phyloP scores from a whole-genome alignment of 1,140 invertebrate genomes.

The Atta colombica region DNA sequence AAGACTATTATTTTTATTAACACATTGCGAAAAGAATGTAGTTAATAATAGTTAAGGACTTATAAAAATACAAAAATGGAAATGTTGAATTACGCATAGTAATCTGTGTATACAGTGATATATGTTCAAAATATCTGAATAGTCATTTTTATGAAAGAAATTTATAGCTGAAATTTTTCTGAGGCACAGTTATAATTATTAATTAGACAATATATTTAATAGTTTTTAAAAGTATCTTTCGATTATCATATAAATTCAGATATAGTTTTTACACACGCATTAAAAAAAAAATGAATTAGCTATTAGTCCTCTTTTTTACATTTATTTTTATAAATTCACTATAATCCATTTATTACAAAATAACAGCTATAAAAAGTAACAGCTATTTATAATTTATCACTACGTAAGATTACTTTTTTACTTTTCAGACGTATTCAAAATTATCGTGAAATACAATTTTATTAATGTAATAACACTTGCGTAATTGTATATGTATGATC shows the following conservation, averaged over 20 bases:
- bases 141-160: neutral
- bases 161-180: neutral
- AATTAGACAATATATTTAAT: constrained; percentile 15
- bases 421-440: neutral
- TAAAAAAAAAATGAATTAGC: neutral
- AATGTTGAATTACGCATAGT: neutral
- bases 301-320: neutral
- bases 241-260: neutral
- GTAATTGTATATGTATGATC: neutral
- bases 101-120: neutral
- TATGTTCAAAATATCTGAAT: neutral
- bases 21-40: neutral
- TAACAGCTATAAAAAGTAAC: constrained; percentile 2
- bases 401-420: neutral
- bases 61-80: neutral
- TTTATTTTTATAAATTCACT: neutral
- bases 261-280: neutral
- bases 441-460: neutral
- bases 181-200: neutral
- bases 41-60: neutral
- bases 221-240: neutral
- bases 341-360: neutral
- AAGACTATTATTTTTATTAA: neutral
- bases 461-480: neutral
- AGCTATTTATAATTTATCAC: neutral